Base-by-base conservation (phyloP, 2,113 vertebrate genomes). In the Esox niger region DNA sequence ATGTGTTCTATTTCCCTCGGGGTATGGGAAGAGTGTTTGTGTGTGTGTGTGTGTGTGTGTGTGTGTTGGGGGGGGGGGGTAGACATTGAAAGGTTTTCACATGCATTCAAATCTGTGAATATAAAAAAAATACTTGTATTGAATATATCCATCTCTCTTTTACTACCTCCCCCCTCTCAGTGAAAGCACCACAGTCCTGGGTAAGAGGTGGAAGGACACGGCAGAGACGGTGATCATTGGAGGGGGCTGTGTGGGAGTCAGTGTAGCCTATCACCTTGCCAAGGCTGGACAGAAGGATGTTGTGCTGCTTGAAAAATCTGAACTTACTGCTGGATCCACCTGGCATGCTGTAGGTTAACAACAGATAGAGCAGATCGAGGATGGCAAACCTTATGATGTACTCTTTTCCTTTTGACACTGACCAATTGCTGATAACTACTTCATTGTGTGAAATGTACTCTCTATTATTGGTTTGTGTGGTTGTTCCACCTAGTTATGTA, bases 291-390 rank as follows among this genome's bases (percentile, higher is more conserved):
- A 96, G 94, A 96, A 93, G 74, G 94, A 97, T 38, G 95, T 99
- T 74, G 89, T 98, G 64, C 90, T 99, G 30, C 88, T 99, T 73
- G 97, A 99, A 89, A 98, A 98, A 83, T 93, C 95, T 0, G 96
- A 98, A 79, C 94, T 98, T 80, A 99, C 97, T 1, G 96, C 97
- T 60, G 97, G 97, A 68, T 98, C 96, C 73, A 99, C 97, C 23
- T 98, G 96, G 97, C 97, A 99, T 1, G 97, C 97, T 85, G 97
- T 99, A 95, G 81, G 94, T 82, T 26, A 2, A 5, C 21, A 43
- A 10, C 29, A 21, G 4, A 17, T 23, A 43, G 11, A 43, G 17
- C 13, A 43, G 38, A 43, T 43, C 38, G 11, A 43, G 13, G 38
- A 43, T 43, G 11, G 17, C 3, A 15, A 43, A 17, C 38, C 13